Percentiles rank a stretch among this genome's conserved stretches.
Conservation (phyloP, 2,797 vertebrate genomes). For the Darevskia mixta region DNA sequence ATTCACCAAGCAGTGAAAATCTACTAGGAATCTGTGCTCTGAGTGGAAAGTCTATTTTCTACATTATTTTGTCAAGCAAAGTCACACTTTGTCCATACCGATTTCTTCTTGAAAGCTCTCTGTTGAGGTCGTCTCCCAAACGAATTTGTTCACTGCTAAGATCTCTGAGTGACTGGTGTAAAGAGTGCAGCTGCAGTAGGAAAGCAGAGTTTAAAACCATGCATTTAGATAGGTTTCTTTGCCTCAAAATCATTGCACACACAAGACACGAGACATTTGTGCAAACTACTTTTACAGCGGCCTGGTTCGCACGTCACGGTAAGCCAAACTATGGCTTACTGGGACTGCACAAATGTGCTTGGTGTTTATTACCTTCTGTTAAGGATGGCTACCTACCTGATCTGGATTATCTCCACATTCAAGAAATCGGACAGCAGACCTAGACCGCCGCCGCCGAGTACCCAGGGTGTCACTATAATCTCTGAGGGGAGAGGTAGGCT, state of each 20-base stretch:
- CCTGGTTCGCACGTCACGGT: no score
- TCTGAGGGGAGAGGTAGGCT: conserved; percentile 88
- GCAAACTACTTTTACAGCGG: no score
- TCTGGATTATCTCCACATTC: conserved; percentile 68
- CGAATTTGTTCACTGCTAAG: conserved; percentile 89
- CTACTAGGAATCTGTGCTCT: not conserved
- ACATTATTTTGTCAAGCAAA: conserved; percentile 10
- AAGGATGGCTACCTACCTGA: conserved; percentile 75
- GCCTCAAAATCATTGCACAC: conserved; percentile 30
- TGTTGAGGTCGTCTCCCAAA: conserved; percentile 87
- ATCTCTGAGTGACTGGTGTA: conserved; percentile 92
- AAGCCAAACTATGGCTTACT: no score
- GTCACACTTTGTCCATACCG: conserved; percentile 78
- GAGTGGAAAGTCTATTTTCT: not conserved
- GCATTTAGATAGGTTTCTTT: not conserved
- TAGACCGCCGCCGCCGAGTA: conserved; percentile 79
- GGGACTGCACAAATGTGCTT: no score
- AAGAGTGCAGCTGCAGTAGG: conserved; percentile 84
- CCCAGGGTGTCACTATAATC: conserved; percentile 75
- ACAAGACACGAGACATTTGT: not conserved
- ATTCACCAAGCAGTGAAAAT: not conserved
- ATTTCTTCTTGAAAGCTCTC: conserved; percentile 89
- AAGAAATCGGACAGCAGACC: conserved; percentile 89
- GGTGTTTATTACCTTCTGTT: not conserved
- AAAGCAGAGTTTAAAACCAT: not conserved